Conservation (phyloP, 1,140 invertebrate species). For the Leucophenga varia region DNA sequence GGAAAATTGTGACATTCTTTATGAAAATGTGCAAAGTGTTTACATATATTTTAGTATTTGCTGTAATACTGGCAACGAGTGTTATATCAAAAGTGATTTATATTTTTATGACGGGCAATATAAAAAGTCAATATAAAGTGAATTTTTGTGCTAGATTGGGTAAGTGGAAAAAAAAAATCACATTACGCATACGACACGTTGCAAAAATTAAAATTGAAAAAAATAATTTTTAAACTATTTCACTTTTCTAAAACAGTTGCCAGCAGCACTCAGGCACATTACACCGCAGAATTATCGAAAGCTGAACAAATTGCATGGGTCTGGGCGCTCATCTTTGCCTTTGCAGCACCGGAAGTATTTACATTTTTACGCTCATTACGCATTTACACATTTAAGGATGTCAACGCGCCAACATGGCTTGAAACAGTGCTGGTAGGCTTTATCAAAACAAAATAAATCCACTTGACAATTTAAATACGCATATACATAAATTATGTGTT, state of each 20-base stretch:
- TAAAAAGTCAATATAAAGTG: conserved; percentile 68
- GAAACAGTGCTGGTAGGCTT: conserved; percentile 61
- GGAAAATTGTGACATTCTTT: conserved; percentile 78
- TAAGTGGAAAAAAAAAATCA: conserved; percentile 22
- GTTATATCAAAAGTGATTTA: conserved; percentile 81
- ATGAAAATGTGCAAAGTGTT: conserved; percentile 81
- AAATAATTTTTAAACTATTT: conserved; percentile 65
- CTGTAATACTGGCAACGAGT: conserved; percentile 75
- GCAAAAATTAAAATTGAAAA: neutral
- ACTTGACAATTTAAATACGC: neutral
- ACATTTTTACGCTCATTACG: conserved; percentile 79
- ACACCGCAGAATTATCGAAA: conserved; percentile 70
- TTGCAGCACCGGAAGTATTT: conserved; percentile 82
- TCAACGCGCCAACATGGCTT: conserved; percentile 35
- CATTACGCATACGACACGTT: neutral
- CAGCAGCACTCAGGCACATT: conserved; percentile 24
- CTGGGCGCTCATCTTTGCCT: conserved; percentile 85
- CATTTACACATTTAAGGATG: conserved; percentile 83
- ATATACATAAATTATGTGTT: too few relatives aligned
- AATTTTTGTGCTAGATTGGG: conserved; percentile 71
- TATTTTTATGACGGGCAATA: conserved; percentile 88
- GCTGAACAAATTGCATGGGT: conserved; percentile 86
- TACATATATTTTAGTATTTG: conserved; percentile 79
- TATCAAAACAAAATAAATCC: neutral
- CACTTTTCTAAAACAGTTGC: conserved; percentile 17